Percentiles rank a stretch among this genome's conserved stretches.
Evolutionary conservation across 2,113 vertebrate species (phyloP).

Genomic region (Tauraco erythrolophus): DNA sequence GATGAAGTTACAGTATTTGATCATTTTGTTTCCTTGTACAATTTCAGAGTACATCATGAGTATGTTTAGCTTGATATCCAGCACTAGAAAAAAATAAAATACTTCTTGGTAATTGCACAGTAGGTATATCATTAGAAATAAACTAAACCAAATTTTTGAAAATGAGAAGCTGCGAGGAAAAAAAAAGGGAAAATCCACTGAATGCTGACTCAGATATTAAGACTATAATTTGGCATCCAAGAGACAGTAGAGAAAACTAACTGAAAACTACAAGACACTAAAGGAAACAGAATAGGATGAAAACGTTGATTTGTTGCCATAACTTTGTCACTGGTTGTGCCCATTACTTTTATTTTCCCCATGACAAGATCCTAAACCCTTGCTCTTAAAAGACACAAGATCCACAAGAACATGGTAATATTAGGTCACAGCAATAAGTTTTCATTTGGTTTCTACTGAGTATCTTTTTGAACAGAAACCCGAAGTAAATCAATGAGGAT

Average conservation of each 20-base stretch:
- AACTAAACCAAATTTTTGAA: background rate
- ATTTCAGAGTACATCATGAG: conserved; percentile 17
- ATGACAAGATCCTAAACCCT: background rate
- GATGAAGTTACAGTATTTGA: background rate
- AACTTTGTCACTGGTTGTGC: background rate
- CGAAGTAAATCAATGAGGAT: background rate
- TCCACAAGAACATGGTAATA: background rate
- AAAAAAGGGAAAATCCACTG: background rate
- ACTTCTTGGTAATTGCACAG: background rate
- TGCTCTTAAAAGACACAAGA: background rate
- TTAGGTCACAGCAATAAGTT: background rate
- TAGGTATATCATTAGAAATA: background rate
- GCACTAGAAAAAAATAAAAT: conserved; percentile 60
- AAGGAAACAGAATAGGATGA: background rate
- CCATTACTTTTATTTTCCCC: background rate
- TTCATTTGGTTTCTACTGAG: background rate
- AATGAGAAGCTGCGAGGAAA: background rate
- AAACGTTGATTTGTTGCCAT: background rate
- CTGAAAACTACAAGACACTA: background rate
- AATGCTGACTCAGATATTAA: background rate
- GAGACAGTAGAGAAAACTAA: background rate
- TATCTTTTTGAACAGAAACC: background rate
- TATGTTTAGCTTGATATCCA: conserved; percentile 12
- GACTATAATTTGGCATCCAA: background rate
- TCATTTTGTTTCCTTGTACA: background rate